Conservation (phyloP, 2,888 invertebrate genomes). For the Cryptocheilus praepositus region DNA sequence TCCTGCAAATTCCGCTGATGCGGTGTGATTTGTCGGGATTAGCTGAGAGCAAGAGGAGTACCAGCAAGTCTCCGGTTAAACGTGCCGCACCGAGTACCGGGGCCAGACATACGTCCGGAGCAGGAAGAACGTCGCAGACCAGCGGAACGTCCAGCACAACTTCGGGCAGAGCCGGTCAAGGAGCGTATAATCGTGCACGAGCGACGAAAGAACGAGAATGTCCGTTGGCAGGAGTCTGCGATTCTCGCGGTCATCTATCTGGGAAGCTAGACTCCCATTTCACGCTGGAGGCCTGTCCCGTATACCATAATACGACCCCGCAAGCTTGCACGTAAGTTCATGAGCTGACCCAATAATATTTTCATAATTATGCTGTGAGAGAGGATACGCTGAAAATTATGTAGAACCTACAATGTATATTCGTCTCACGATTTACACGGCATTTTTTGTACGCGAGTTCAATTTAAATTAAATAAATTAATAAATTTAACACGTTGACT, state of each 20-base stretch:
- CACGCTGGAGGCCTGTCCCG: constrained; percentile 92
- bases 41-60: constrained; percentile 75
- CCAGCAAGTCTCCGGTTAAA: constrained; percentile 81
- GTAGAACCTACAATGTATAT: too few relatives aligned
- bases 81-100: constrained; percentile 75
- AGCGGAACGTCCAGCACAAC: constrained; percentile 37
- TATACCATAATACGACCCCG: constrained; percentile 90
- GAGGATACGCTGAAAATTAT: too few relatives aligned
- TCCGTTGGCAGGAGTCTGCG: constrained; percentile 89
- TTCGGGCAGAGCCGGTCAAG: constrained; percentile 56
- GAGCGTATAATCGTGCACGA: constrained; percentile 56
- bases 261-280: constrained; percentile 89
- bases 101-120: constrained; percentile 67
- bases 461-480: too few relatives aligned
- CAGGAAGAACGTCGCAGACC: constrained; percentile 62
- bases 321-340: constrained; percentile 80
- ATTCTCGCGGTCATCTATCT: constrained; percentile 91
- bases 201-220: constrained; percentile 83
- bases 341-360: background rate
- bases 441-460: too few relatives aligned
- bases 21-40: constrained; percentile 55
- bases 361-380: too few relatives aligned
- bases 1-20: constrained; percentile 55
- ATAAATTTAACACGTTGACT: too few relatives aligned
- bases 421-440: too few relatives aligned